Evolutionary conservation across 2,797 vertebrate genomes (phyloP), one percentile per base, ranked within the genome.

Genomic region (Rhynchotus rufescens): DNA sequence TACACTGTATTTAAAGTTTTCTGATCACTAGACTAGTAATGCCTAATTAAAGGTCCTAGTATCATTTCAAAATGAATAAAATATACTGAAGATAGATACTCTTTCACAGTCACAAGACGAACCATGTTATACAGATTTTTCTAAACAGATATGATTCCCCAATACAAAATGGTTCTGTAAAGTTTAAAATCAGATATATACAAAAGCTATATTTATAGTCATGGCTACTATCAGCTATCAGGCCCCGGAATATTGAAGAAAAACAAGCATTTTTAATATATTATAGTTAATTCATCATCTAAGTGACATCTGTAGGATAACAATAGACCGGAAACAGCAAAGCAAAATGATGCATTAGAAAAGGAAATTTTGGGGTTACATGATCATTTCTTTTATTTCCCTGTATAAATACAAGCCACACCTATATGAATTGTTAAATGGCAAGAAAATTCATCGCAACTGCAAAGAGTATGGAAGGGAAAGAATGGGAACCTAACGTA

Each of bases 151-250:
- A 93, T 22, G 61, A 85, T 93, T 88, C 64, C 38, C 80, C 93
- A 96, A 93, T 82, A 97, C 45, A 97, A 97, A 97, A 98, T 97
- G 97, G 94, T 91, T 97, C 96, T 86, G 96, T 97, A 94, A 97
- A 98, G 96, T 98, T 98, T 97, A 96, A 96, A 92, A 98, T 98
- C 98, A 98, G 98, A 98, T 98, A 98, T 97, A 97, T 90, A 84
- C 90, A 71, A 93, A 85, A 98, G 85, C 88, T 84, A 81, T 96
- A 98, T 98, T 98, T 97, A 98, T 98, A 98, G 97, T 97, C 97
- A 98, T 98, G 97, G 97, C 96, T 97, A 98, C 98, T 98, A 98
- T 98, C 98, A 98, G 97, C 96, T 98, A 97, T 98, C 98, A 98
- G 94, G 92, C 73, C 94, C 95, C 90, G 95, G 94, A 97, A 97